Evolutionary conservation across 2,888 invertebrate genomes (phyloP).

Genomic region (Megaustenia siamemsis): DNA sequence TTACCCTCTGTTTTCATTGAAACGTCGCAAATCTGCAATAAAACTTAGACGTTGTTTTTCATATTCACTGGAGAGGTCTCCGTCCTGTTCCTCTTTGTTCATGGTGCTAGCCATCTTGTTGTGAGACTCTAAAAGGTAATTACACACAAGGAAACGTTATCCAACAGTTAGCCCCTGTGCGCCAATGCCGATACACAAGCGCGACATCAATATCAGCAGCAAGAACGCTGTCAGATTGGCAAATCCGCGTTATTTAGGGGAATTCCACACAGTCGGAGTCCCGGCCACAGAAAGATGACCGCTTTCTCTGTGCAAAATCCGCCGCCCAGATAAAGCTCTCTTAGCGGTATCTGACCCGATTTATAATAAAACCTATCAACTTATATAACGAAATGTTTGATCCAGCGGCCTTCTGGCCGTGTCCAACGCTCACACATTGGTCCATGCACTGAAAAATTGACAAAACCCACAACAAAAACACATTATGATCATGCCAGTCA

Average conservation of each 20-base stretch:
- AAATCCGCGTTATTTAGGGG: slow-evolving; percentile 54
- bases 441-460: slow-evolving; percentile 53
- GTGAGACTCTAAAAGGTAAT: not conserved
- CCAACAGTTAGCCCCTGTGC: slow-evolving; percentile 38
- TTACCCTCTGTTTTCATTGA: slow-evolving; percentile 54
- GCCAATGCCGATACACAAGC: slow-evolving; percentile 32
- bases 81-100: slow-evolving; percentile 52
- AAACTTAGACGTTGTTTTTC: slow-evolving; percentile 55
- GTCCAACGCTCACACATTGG: slow-evolving; percentile 53
- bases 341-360: slow-evolving; percentile 13
- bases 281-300: slow-evolving; percentile 44
- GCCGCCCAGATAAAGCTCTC: slow-evolving; percentile 23
- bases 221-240: slow-evolving; percentile 53
- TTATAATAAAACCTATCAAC: slow-evolving; percentile 15
- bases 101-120: slow-evolving; percentile 49
- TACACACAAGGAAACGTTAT: slow-evolving; percentile 20
- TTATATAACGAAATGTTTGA: slow-evolving; percentile 35
- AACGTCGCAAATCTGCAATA: slow-evolving; percentile 49
- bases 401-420: slow-evolving; percentile 53
- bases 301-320: slow-evolving; percentile 42
- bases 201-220: slow-evolving; percentile 53
- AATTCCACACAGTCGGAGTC: slow-evolving; percentile 50
- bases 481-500: slow-evolving; percentile 78
- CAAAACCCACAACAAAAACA: slow-evolving; percentile 77
- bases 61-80: slow-evolving; percentile 49